Evolutionary conservation across 2,888 invertebrate species (phyloP), one percentile per base, ranked within the genome.

Genomic region (Rhamnusium bicolor): DNA sequence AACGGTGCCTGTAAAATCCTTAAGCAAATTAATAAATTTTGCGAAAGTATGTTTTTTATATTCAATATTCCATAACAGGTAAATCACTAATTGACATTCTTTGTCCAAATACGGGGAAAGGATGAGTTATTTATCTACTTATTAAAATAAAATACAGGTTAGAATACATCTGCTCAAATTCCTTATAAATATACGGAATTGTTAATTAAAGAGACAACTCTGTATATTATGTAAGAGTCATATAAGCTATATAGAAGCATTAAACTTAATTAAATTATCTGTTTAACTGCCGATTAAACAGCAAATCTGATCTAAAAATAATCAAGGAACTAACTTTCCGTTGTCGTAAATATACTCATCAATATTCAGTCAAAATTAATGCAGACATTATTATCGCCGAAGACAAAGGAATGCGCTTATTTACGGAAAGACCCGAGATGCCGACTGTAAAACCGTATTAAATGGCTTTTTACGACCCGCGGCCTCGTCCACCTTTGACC

Each of bases 401-500:
- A 40, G 67, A 56, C 61, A 67, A 67, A 56, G 46, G 67, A 67
- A 67, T 67, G 67, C 21, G 29, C 54, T 47, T 56, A 40, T 67
- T 67, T 56, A 56, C 56, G 67, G 67, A 67, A 67, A 67, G 56
- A 54, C 12, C 54, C 67, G 46, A 67, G 67, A 56, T 56, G 40
- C 66, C 67, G 67, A 56, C 56, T n/a, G 56, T 46, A 67, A 61
- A 80, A 80, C 80, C 80, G 80, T 80, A 80, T 80, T 78, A 80
- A 80, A 74, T 69, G 74, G 69, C 76, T 71, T 75, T 79, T 79
- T 79, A 78, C 72, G 76, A 73, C 77, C 76, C 58, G 74, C 75
- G 75, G 78, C 79, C 63, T 73, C 72, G 72, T 69, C 75, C 77
- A 80, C 79, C 80, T 80, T 67, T 73, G 75, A 78, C 77, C 80